Base-by-base conservation (phyloP, 1,140 invertebrate species). In the Onthophagus taurus region DNA sequence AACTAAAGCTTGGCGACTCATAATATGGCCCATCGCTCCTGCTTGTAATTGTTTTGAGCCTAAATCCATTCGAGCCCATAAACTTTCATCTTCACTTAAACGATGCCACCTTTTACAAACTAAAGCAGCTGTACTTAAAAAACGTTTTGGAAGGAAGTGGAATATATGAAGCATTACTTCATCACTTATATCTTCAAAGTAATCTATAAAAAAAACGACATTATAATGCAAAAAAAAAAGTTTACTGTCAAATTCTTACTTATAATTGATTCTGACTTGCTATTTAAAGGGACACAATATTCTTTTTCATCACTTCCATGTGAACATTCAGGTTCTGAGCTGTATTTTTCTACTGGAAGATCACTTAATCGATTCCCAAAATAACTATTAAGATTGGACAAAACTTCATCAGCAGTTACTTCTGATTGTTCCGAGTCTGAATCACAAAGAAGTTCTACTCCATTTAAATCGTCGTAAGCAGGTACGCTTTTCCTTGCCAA, bases 101-200 rank as follows among this genome's bases (percentile, higher is more conserved):
- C 79, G 69, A 59, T 79, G 72, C 51, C 64, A 86, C 68, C 81
- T 71, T 38, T 73, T 72, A 54, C 77, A 83, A 2, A 87, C 82
- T 44, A 74, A 63, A 42, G 80, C 75, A 59, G 81, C 80, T 50
- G 77, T 74, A 30, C 78, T 73, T 33, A 92, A 64, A 9, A 78
- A 76, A 49, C 76, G 74, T 57, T 88, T 89, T 5, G 85, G 82
- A 30, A 93, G 67, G 78, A 80, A 88, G 53, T 77, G 75, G 45
- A 92, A 81, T 24, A 93, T 81, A 50, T 78, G 72, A n/a, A 92
- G 62, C 12, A 92, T 73, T 45, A 91, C 77, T 65, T 92, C 88
- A 67, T 92, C 89, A 0, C 85, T 84, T 33, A 87, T 56, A 44
- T 69, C 67, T n/a, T 72, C 67, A 52, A 81, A 80, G 35, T 21